Base-by-base conservation (phyloP, 2,888 invertebrate species). In the Erebia ligea region DNA sequence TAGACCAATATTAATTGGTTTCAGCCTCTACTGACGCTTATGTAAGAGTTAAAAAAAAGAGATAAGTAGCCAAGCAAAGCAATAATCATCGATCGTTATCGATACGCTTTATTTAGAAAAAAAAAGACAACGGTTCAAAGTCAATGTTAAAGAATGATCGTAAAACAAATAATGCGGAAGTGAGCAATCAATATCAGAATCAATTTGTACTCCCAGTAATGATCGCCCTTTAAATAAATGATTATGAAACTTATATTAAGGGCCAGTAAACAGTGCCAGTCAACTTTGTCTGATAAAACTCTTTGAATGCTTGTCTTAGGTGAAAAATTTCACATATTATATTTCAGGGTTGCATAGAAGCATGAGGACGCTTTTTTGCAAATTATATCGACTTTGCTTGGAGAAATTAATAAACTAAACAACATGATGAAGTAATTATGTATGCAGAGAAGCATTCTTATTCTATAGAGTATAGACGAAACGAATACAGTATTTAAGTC, bases 141-240 rank as follows among this genome's bases (percentile, higher is more conserved):
- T 78, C 79, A 77, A 79, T 78, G 75, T 76, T 75, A 76, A 78
- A 77, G 74, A 78, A 75, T 73, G 78, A 77, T 76, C 81, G 79
- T 81, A 80, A 82, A 84, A 80, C 76, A 76, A 78, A 79, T 81
- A 82, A 90, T 85, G 87, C 90, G 92, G 92, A 92, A 91, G 88
- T 86, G 82, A 87, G 84, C 87, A 88, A 86, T 91, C 89, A 89
- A 88, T 88, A 90, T 89, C 85, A 79, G 86, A 90, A 88, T 87
- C 87, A 83, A 89, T 89, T 81, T 77, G 79, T 81, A 73, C 21
- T 48, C 9, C 78, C 2, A 57, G 56, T 89, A 90, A 88, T 87
- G 87, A 89, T 87, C 86, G 83, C 84, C 83, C 79, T 81, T 86
- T 81, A 83, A 86, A 87, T 86, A 88, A 85, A 89, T 85, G 84